These are phyloP conservation scores for Solenodon paradoxus DNA, from an alignment of 2,113 vertebrate species.

Conservation along the genomic window DNA sequence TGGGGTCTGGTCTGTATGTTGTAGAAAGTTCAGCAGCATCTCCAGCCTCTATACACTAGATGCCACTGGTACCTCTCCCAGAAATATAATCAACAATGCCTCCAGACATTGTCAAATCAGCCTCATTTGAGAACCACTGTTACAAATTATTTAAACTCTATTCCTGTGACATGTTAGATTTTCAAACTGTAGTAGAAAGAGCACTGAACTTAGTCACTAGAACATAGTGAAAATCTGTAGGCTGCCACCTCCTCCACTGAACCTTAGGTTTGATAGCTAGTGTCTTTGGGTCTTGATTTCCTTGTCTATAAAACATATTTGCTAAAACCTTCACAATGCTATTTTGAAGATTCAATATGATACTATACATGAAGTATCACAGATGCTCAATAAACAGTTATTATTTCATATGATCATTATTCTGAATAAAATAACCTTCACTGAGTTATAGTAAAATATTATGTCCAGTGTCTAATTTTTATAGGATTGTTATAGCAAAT, in stretches of 20 bases:
- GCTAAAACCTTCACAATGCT: neutral
- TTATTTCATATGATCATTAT: slow-evolving; percentile 2
- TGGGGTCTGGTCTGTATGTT: neutral
- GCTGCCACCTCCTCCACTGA: neutral
- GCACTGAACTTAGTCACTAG: slow-evolving; percentile 25
- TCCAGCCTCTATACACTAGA: neutral
- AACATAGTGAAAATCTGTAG: neutral
- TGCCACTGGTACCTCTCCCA: neutral
- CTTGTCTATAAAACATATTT: slow-evolving; percentile 18
- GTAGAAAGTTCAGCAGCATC: neutral
- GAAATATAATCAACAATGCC: neutral
- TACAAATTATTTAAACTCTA: slow-evolving; percentile 1
- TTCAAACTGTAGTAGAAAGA: neutral
- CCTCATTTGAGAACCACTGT: neutral
- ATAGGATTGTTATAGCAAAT: neutral
- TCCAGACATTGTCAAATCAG: neutral
- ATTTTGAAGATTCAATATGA: neutral
- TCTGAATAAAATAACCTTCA: neutral
- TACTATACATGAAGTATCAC: neutral
- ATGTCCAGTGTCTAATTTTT: neutral
- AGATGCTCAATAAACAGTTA: slow-evolving; percentile 10
- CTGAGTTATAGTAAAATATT: slow-evolving; percentile 30
- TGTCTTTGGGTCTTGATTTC: neutral
- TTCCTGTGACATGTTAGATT: neutral
- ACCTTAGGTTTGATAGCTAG: neutral